Base-by-base conservation (phyloP, 1,140 invertebrate species). In the Ericerus pela region DNA sequence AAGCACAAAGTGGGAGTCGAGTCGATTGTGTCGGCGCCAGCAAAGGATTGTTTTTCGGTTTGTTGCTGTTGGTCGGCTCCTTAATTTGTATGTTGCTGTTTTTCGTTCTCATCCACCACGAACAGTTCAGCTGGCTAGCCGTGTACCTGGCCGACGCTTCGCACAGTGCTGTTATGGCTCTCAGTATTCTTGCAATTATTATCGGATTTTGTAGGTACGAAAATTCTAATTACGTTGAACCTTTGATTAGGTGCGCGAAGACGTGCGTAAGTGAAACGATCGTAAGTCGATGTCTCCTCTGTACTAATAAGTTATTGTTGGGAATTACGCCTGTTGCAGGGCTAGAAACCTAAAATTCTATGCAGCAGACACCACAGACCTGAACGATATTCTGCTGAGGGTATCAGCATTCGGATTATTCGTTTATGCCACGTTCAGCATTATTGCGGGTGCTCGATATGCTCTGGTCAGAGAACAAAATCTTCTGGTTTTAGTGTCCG, bases 21-120 rank as follows among this genome's bases (percentile, higher is more conserved):
- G 85, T 92, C 36, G 88, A 93, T 69, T 95, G 89, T 68, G 85
- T 92, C 29, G 89, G 90, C 14, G 88, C 90, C 36, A 90, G 86
- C 66, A 88, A 89, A 67, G 90, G 90, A 60, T 76, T 93, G n/a
- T 95, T 95, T 78, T 87, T 89, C 70, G 90, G 89, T 58, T 78
- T 94, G 16, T 76, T 95, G 18, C 76, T 92, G 33, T 73, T 94
- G 54, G 89, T 93, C 28, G 86, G 84, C n/a, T 88, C 88, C 4
- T 74, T 93, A 38, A 94, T 93, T 66, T 93, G 88, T 68, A 73
- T 94, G 65, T 93, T 94, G 62, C 78, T 94, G 27, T 95, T 93
- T 81, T 94, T 94, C 72, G 89, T 94, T 30, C 74, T 93, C 58
- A 86, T 93, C 59, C 84, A 82, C 68, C 83, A 89, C 65, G 77